Evolutionary conservation across 30 jellyfish, hydroid and myxozoan species (phyloP), one percentile per base, ranked within the genome.

Genomic region (Aurelia coerulea): DNA sequence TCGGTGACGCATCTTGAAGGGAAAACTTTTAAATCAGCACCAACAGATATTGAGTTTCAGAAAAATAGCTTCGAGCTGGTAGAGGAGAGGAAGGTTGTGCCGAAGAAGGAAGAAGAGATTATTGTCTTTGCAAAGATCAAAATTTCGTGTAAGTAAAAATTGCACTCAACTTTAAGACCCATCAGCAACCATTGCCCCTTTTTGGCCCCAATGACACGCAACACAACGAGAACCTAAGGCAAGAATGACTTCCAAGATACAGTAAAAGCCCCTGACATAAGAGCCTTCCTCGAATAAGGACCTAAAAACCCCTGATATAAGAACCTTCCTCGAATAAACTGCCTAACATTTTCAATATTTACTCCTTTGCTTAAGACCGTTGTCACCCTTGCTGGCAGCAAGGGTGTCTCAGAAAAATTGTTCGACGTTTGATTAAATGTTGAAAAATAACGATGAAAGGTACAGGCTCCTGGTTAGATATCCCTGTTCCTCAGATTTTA

Each of bases 1-100:
- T 81, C 91, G 1, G 31, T 70, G 7, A 62, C 34, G 1, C 52
- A 68, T 46, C 76, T 81, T 23, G 91, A 81, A n/a, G 91, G 91
- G n/a, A 81, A 52, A 46, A 33, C 3, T 16, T 67, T 81, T 32
- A 67, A 68, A 13, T 19, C 76, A 13, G 2, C 16, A 1, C 31
- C 1, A 50, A 2, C 8, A 0, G 8, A 12, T 4, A 75, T 81
- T 59, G 9, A 54, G 54, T 81, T 81, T 42, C 56, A 31, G 31
- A 56, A 50, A 46, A 81, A 81, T 65, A 81, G 84, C 53, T 81
- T 81, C 39, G 77, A 23, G 59, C 18, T 81, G 12, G 62, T 46
- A 12, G 91, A 68, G 12, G 84, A 81, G 10, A 39, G 46, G 33
- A 68, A 17, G 46, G 77, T 54, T 39, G 80, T n/a, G 70, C 91